Evolutionary conservation across 2,797 vertebrate genomes (phyloP), one percentile per base, ranked within the genome.

Genomic region (Darevskia nairensis): DNA sequence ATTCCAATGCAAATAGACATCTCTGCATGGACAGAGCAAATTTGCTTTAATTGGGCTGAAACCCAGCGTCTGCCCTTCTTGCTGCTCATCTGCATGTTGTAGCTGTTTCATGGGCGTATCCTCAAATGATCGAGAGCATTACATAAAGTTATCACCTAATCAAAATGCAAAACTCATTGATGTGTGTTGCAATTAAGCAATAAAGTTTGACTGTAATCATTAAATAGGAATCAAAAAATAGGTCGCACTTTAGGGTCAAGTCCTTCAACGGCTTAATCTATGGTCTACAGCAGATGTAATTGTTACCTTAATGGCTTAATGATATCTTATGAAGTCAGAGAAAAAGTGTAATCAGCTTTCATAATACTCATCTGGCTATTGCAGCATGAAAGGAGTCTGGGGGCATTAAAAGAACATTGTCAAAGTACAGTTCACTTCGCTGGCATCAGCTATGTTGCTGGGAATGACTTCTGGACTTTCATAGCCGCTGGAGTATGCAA

Each of bases 161-260:
- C 82, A 95, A 95, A 94, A 94, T 95, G 87, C 69, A 95, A 95
- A 93, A 95, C 92, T 89, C 92, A 94, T 91, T 92, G 94, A 94
- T 94, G 93, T 95, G 89, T 95, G 90, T 91, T 93, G 89, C 39
- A 96, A 95, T 95, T 96, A 95, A 95, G 88, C 80, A 93, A 88
- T 93, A 90, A 91, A 93, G 91, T 95, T 87, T 92, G 78, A 92
- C 81, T 86, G n/a, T 94, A 88, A 90, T 96, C 87, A 95, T 95
- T 95, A 96, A 94, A 87, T 23, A 88, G 27, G 39, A 93, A 94
- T 91, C 0, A 0, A 93, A 0, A 93, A 96, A 94, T 85, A 94
- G 90, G 87, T 88, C 72, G 88, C 69, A 92, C 89, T 91, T 94
- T 90, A 92, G 89, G 86, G 90, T 95, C 91, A 95, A 94, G 92